Conservation (phyloP, 2,888 invertebrate species). For the Dicyrtoma fusca region DNA sequence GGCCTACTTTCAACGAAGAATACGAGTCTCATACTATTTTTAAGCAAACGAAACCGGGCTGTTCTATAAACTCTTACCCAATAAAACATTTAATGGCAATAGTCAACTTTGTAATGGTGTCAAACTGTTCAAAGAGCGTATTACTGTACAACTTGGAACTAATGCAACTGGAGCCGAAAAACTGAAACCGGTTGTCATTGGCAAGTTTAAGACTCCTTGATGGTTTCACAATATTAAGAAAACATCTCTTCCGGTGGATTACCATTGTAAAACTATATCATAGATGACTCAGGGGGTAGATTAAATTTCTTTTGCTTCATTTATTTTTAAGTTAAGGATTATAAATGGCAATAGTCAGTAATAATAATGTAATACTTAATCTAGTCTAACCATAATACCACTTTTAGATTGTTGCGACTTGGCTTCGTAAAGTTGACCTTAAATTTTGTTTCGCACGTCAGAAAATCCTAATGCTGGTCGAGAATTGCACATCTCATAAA, state of each 20-base stretch:
- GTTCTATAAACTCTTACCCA: conserved; percentile 38
- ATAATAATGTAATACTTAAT: too few relatives aligned
- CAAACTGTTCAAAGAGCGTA: conserved; percentile 2
- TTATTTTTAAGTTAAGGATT: not conserved
- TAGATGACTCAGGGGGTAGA: conserved; percentile 59
- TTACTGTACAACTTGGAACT: conserved; percentile 40
- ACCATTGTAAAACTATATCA: conserved; percentile 54
- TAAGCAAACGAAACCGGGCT: conserved; percentile 41
- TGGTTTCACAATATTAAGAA: conserved; percentile 38
- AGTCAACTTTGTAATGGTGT: conserved; percentile 10
- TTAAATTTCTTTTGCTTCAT: not conserved
- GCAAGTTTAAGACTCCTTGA: conserved; percentile 37
- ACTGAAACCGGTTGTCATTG: conserved; percentile 42
- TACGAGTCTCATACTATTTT: conserved; percentile 38
- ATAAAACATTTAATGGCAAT: conserved; percentile 26
- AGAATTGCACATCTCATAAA: conserved; percentile 39
- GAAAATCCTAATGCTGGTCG: conserved; percentile 41
- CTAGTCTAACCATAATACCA: too few relatives aligned
- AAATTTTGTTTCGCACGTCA: conserved; percentile 13
- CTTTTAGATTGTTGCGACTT: conserved; percentile 33
- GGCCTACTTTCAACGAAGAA: not conserved
- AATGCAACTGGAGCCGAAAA: conserved; percentile 41
- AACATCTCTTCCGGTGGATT: conserved; percentile 48
- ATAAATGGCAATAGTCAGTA: too few relatives aligned
- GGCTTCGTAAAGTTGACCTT: conserved; percentile 34